Base-by-base conservation (phyloP, 2,797 vertebrate genomes). In the Enteromius treurensis region DNA sequence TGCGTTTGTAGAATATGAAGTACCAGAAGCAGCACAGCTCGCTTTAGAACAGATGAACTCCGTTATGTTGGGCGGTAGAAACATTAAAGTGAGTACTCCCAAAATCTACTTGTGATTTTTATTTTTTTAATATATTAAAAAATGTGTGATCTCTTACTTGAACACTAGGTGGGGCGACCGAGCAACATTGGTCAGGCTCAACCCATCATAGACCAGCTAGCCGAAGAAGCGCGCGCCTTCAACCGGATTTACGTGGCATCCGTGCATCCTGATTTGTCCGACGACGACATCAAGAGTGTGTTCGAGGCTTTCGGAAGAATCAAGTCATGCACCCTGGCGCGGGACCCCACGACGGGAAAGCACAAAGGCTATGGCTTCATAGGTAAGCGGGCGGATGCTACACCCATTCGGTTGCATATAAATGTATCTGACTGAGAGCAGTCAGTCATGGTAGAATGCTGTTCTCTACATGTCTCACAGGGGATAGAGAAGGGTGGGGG, bases 11-110 rank as follows among this genome's bases (percentile, higher is more conserved):
- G 97, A 98, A 4, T 98, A 98, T 0, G 97, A 98, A 87, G 95
- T 98, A 2, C 97, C 97, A 0, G 97, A 98, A 86, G 97, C 97
- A 0, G 97, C 97, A 0, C 97, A 98, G 90, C 92, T 98, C 64
- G 96, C 97, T 34, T 90, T 98, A 90, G 97, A 98, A 69, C 97
- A 98, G 94, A 98, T 98, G 97, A 98, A 98, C 85, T 97, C 97
- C 0, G 96, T 98, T 74, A 96, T 97, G 94, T 89, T 98, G 4
- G 97, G 97, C 0, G 97, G 97, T 40, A 94, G 97, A 83, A 98
- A 97, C 90, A 98, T 98, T 86, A 98, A 98, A 95, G 97, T 97
- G 88, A 90, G 91, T 4, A 60, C 37, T 58, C 37, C 5, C 4
- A 37, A 74, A 21, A 8, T 55, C 1, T n/a, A 75, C 29, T 19